A percentile compares a stretch with the other conserved stretches of the same genome.
phyloP scores from a whole-genome alignment of 35 echinoderm and acorn worm species.

The Apostichopus californicus region DNA sequence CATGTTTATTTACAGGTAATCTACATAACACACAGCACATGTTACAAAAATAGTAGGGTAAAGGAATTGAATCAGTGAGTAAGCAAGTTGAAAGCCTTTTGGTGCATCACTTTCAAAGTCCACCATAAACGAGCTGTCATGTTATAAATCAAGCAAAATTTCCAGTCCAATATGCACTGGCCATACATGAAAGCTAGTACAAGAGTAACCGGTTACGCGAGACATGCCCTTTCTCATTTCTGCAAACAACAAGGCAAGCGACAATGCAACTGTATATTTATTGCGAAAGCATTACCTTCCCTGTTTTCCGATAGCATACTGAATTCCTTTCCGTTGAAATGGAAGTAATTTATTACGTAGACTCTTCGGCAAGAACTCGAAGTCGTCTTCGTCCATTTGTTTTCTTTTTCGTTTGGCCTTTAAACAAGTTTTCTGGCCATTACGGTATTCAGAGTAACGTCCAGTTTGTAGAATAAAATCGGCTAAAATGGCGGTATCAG shows the following conservation, averaged over 20 bases:
- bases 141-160: not conserved
- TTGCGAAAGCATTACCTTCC: slow-evolving; percentile 48
- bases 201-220: not conserved
- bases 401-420: not conserved
- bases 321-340: slow-evolving; percentile 65
- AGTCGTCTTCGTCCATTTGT: slow-evolving; percentile 19
- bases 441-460: no score
- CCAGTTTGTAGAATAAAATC: no score
- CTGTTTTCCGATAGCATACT: slow-evolving; percentile 63
- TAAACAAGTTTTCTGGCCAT: no score
- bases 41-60: no score
- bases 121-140: not conserved
- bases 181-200: not conserved
- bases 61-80: no score
- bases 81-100: no score
- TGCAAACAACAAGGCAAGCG: not conserved
- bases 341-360: slow-evolving; percentile 59
- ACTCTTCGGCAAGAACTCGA: slow-evolving; percentile 45
- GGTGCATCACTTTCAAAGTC: no score
- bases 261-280: not conserved
- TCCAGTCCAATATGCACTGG: not conserved
- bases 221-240: not conserved
- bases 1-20: no score
- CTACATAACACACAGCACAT: no score
- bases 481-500: no score